Evolutionary conservation across 1,140 invertebrate genomes (phyloP), one percentile per base, ranked within the genome.

Genomic region (Tetramorium simillimum): DNA sequence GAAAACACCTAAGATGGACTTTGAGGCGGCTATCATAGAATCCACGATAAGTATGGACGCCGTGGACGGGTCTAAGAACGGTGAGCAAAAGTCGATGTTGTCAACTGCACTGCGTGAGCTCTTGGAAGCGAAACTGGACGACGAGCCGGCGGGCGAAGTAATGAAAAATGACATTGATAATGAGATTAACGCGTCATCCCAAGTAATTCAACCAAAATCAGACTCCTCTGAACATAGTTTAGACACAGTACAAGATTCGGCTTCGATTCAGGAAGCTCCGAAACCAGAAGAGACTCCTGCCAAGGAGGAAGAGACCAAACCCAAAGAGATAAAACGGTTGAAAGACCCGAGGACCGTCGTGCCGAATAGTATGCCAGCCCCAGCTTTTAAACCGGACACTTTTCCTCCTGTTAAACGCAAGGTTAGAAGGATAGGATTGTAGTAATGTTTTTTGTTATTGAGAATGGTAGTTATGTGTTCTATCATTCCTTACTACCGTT

Each of bases 341-440:
- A 95, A 95, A 76, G 95, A 95, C 87, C 95, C 95, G 3, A 92
- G 95, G 84, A 95, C 95, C 0, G 93, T 94, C 3, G 92, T 92
- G 40, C 95, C 94, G 9, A 95, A 95, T 56, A 94, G 93, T 75
- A 86, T 93, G 76, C 92, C 93, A 53, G 87, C 92, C 16, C 90
- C 92, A 58, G 46, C 89, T 33, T 80, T 87, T 14, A 94, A 95
- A 89, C 67, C 81, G 3, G 92, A 94, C 9, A 49, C 72, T 18
- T 86, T 89, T 28, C 78, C 93, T n/a, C 94, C 95, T 2, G 92
- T 95, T 56, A 96, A 96, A 89, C 94, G 95, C 91, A 96, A 96
- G 95, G 96, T 96, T 93, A 93, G 92, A 92, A 91, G 77, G 88
- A 88, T 92, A 93, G 88, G 90, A 86, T 40, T 88, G 88, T 90